Conservation (phyloP, 2,113 vertebrate species). For the Corythornis vintsioides region DNA sequence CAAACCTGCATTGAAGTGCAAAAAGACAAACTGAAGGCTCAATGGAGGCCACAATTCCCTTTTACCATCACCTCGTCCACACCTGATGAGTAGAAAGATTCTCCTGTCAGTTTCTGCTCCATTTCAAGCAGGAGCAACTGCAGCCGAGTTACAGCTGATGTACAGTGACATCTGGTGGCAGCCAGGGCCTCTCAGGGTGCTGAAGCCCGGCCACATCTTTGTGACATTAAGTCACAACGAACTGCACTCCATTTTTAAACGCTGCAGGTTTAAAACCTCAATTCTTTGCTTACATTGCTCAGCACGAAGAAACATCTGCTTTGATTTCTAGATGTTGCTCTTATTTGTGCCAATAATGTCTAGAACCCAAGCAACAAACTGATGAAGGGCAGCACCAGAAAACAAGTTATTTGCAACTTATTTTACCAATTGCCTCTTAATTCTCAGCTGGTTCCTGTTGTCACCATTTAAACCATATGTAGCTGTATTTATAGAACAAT, state of each 20-base stretch:
- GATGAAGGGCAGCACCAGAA: not conserved
- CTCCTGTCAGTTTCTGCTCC: not conserved
- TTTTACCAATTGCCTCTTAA: not conserved
- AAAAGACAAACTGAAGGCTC: slow-evolving; percentile 24
- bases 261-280: not conserved
- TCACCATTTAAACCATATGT: not conserved
- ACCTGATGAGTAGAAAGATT: not conserved
- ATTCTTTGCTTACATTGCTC: not conserved
- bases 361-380: not conserved
- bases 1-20: slow-evolving; percentile 84
- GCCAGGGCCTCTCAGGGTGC: not conserved
- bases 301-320: not conserved
- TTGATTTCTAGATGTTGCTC: not conserved
- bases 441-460: not conserved
- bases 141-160: not conserved
- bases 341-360: not conserved
- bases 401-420: not conserved
- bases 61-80: not conserved
- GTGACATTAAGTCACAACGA: rapidly evolving
- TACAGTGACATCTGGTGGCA: slow-evolving; percentile 70
- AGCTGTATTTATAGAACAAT: not conserved
- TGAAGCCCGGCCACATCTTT: not conserved
- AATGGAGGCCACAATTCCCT: not conserved
- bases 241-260: not conserved
- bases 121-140: not conserved